Evolutionary conservation across 2,113 vertebrate species (phyloP).

Genomic region (Cranoglanis bouderius): DNA sequence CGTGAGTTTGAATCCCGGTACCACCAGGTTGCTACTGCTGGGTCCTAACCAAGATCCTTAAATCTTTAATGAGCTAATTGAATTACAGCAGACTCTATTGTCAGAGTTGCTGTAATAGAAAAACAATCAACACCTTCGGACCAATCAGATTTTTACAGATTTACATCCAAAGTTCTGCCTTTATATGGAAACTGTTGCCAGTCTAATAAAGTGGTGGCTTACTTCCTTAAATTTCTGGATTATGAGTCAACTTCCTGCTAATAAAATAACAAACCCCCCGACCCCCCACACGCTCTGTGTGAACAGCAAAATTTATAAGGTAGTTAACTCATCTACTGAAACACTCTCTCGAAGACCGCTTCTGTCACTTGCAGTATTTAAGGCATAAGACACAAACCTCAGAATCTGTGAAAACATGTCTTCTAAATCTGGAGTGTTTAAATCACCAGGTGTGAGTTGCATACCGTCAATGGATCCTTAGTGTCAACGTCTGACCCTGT

Average conservation of each 20-base stretch:
- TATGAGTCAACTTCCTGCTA: background rate
- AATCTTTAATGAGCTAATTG: background rate
- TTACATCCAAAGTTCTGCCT: background rate
- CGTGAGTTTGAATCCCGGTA: too few species aligned
- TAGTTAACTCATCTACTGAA: background rate
- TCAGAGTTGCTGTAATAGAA: background rate
- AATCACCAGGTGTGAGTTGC: conserved; percentile 43
- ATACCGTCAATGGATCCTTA: conserved; percentile 72
- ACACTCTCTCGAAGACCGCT: background rate
- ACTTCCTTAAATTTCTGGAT: background rate
- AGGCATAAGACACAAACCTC: background rate
- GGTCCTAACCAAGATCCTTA: too few species aligned
- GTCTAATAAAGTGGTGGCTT: background rate
- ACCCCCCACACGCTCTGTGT: too few species aligned
- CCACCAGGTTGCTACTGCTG: too few species aligned
- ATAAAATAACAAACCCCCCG: background rate
- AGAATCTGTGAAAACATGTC: background rate
- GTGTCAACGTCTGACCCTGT: conserved; percentile 71
- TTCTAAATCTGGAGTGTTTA: background rate
- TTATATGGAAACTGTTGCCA: too few species aligned
- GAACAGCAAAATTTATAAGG: background rate
- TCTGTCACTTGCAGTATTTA: background rate
- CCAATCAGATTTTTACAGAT: background rate
- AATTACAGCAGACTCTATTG: background rate
- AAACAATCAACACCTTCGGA: background rate